phyloP scores from a whole-genome alignment of 2,797 vertebrate species.

The Rachycentron canadum region DNA sequence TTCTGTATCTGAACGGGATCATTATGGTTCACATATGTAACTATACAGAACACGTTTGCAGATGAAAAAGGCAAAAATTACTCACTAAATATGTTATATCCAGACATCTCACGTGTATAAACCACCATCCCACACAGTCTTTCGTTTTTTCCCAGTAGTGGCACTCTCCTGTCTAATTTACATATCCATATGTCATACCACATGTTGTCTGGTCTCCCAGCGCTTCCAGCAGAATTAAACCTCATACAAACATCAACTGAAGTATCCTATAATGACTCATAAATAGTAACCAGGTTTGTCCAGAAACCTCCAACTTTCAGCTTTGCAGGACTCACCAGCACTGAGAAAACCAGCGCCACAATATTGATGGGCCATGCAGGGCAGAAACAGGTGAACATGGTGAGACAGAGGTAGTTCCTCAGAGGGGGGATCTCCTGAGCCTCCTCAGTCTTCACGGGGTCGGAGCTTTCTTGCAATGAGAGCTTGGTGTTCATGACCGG shows the following conservation, averaged over 20 bases:
- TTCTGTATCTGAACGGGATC: constrained; percentile 35
- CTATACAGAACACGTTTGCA: not conserved
- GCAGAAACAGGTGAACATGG: constrained; percentile 90
- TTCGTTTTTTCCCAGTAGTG: not conserved
- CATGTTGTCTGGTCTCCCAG: not conserved
- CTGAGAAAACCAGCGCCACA: constrained; percentile 88
- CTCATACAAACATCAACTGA: not conserved
- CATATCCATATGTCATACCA: not conserved
- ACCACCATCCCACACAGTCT: not conserved
- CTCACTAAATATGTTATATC: constrained; percentile 1
- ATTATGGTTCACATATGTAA: not conserved
- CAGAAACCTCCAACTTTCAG: not conserved
- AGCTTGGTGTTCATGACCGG: constrained; percentile 55
- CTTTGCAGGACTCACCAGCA: constrained; percentile 86
- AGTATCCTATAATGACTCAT: not conserved
- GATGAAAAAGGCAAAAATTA: constrained; percentile 4
- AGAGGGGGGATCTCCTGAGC: constrained; percentile 72
- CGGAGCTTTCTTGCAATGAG: constrained; percentile 46
- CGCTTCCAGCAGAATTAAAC: not conserved
- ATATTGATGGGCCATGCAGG: constrained; percentile 91
- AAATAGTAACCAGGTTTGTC: not conserved
- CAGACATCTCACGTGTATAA: not conserved
- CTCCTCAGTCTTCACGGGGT: constrained; percentile 64
- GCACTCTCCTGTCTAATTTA: not conserved
- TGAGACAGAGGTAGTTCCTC: constrained; percentile 86